These are phyloP conservation scores for Acanthosepion esculentum DNA, from an alignment of 2,888 invertebrate species.

Conservation along the genomic window DNA sequence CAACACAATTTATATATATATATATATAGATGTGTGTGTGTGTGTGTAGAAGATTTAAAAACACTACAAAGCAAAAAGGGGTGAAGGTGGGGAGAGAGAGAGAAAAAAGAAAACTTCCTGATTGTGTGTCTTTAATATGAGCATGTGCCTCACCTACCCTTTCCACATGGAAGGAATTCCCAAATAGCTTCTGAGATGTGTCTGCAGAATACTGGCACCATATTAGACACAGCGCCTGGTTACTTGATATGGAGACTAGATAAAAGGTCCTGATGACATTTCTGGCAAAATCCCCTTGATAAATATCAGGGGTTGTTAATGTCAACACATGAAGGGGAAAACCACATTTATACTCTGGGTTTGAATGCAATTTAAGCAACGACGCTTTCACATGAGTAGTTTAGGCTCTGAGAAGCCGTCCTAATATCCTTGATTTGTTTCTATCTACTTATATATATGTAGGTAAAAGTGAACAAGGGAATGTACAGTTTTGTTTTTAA, in stretches of 20 bases:
- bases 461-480: neutral
- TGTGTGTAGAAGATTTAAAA: neutral
- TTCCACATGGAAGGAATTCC: neutral
- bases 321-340: conserved; percentile 23
- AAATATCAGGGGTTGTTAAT: neutral
- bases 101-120: neutral
- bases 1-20: neutral
- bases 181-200: neutral
- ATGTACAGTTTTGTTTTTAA: too few species aligned
- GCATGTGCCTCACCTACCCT: neutral
- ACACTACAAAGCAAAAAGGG: neutral
- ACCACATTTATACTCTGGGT: neutral
- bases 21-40: neutral
- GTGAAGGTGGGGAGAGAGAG: neutral
- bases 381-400: neutral
- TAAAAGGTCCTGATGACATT: conserved; percentile 22
- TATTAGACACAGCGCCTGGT: conserved; percentile 20
- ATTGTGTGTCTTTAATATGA: conserved; percentile 33
- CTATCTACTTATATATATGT: neutral
- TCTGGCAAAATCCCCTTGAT: neutral
- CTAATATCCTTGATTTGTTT: neutral
- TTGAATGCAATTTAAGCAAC: conserved; percentile 33
- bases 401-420: neutral
- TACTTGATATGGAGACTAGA: conserved; percentile 33
- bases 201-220: neutral